Base-by-base conservation (phyloP, 1,140 invertebrate genomes). In the Brachionus rubens region DNA sequence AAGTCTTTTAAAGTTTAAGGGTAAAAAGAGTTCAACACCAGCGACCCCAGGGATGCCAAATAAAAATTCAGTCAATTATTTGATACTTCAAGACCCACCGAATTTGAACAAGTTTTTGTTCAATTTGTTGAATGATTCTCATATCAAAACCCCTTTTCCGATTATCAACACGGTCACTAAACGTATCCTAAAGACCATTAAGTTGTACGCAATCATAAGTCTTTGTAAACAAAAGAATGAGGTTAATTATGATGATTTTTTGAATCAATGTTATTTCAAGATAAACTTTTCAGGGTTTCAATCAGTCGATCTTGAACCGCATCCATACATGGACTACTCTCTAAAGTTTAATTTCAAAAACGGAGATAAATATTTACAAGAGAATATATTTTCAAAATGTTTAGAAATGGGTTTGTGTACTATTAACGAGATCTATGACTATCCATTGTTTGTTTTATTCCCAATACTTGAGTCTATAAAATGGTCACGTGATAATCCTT, bases 331-430 rank as follows among this genome's bases (percentile, higher is more conserved):
- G 4, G 40, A 24, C 12, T 65, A 65, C 19, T 43, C 40, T 43
- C 41, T 65, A 19, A 65, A 65, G 19, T 65, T 65, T 43, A 65
- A 65, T 24, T 65, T 65, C 43, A n/a, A 24, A 12, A 36, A 6
- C 9, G 59, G 59, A 5, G 19, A 41, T 24, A 48, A 10, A 19
- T 40, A 50, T 41, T 10, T 72, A 12, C 50, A 28, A 2, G 68
- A 72, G 16, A 72, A 72, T 33, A 50, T 72, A 50, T 72, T 72
- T 41, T 72, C 68, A 10, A 36, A 40, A 36, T 72, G 68, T 72
- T 24, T 72, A 14, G 68, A 72, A 50, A 48, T 72, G 30, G 68
- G 50, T 28, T 36, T 72, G 12, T 72, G 68, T n/a, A 50, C 46
- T 30, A 12, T 72, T 24, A 50, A 72, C 28, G 46, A 72, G 6